phyloP scores from a whole-genome alignment of 2,113 vertebrate genomes.

The Callipepla californica region DNA sequence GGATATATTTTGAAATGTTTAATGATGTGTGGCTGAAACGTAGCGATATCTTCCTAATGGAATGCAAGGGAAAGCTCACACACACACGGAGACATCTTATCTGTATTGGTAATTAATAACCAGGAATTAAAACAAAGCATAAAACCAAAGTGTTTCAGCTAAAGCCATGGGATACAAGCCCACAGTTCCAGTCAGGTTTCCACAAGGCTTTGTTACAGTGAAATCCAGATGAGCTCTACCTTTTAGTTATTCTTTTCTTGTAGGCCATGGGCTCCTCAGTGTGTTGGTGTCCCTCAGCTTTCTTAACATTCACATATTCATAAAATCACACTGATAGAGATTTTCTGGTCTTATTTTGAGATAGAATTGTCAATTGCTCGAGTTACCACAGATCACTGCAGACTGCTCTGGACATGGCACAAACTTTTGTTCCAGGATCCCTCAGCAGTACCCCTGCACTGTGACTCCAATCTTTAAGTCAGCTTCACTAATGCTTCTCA shows the following conservation, averaged over 20 bases:
- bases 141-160: slow-evolving; percentile 7
- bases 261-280: not conserved
- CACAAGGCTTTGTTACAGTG: not conserved
- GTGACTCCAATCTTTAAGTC: not conserved
- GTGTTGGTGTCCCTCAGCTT: slow-evolving; percentile 22
- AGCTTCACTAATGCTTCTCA: not conserved
- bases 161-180: not conserved
- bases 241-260: not conserved
- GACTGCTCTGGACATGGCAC: not conserved
- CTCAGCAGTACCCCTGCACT: not conserved
- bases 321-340: not conserved
- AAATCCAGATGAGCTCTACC: slow-evolving; percentile 54
- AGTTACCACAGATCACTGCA: not conserved
- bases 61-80: not conserved
- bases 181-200: not conserved
- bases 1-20: slow-evolving; percentile 30
- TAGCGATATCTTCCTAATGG: slow-evolving; percentile 5
- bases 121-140: slow-evolving; percentile 47
- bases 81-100: slow-evolving; percentile 30
- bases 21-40: slow-evolving; percentile 46
- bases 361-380: slow-evolving; percentile 19
- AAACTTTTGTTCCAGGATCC: not conserved
- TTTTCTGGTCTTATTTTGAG: slow-evolving; percentile 45
- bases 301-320: slow-evolving; percentile 26
- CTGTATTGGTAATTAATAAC: slow-evolving; percentile 57